Conservation (phyloP, 2,797 vertebrate species). For the Ataeniobius toweri region DNA sequence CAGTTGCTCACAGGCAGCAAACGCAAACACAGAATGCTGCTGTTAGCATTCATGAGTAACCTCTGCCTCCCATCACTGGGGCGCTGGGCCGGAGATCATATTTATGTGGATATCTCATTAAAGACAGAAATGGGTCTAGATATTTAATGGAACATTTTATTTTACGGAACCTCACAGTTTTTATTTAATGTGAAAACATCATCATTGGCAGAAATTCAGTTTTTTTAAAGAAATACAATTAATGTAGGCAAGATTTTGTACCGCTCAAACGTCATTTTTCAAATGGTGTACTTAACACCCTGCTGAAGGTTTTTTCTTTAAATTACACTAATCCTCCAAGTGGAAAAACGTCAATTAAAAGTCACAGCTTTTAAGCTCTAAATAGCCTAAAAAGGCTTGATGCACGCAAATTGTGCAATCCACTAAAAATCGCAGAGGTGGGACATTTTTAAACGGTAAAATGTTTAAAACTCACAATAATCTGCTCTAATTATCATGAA, state of each 20-base stretch:
- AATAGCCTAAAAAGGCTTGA: conserved; percentile 24
- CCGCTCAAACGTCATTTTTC: conserved; percentile 23
- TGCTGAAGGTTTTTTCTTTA: not conserved
- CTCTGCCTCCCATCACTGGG: conserved; percentile 40
- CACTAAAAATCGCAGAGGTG: conserved; percentile 18
- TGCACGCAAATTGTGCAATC: conserved; percentile 6
- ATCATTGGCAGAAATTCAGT: conserved; percentile 12
- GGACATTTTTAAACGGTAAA: conserved; percentile 12
- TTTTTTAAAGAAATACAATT: conserved; percentile 1
- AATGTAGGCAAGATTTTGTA: conserved; percentile 12
- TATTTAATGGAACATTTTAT: not conserved
- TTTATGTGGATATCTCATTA: conserved; percentile 52
- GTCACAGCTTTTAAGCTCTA: conserved; percentile 35
- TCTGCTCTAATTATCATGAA: conserved; percentile 13
- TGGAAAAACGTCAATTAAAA: conserved; percentile 36
- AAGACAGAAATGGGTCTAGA: conserved; percentile 44
- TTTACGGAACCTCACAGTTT: not conserved
- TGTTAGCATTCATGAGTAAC: conserved; percentile 51
- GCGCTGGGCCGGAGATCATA: conserved; percentile 41
- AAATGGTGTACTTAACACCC: conserved; percentile 4
- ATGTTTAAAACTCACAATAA: conserved; percentile 15
- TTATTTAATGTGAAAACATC: conserved; percentile 27
- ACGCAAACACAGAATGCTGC: conserved; percentile 16
- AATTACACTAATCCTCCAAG: conserved; percentile 21
- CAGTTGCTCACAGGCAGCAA: conserved; percentile 44